Conservation (phyloP, 2,888 invertebrate genomes). For the Drosophila quinaria region DNA sequence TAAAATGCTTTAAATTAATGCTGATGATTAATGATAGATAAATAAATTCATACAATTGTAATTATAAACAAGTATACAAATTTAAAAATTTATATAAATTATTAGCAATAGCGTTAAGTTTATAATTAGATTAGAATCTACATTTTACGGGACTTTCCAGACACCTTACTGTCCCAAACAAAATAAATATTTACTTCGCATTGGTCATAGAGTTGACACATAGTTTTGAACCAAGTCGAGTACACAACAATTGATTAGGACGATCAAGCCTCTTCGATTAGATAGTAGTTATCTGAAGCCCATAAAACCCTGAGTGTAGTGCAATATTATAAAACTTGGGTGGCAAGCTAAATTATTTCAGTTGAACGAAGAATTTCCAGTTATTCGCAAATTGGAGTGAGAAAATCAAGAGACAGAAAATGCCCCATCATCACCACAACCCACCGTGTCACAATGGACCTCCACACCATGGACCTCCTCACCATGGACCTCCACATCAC, state of each 20-base stretch:
- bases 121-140: too few species aligned
- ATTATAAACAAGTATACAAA: not conserved
- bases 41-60: too few species aligned
- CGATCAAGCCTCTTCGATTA: slow-evolving; percentile 36
- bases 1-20: too few species aligned
- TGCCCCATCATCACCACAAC: slow-evolving; percentile 39
- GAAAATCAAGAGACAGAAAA: slow-evolving; percentile 3
- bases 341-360: slow-evolving; percentile 21
- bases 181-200: slow-evolving; percentile 18
- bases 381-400: slow-evolving; percentile 16
- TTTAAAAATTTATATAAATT: not conserved
- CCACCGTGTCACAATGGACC: slow-evolving; percentile 30
- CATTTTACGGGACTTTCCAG: slow-evolving; percentile 13
- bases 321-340: slow-evolving; percentile 47
- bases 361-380: slow-evolving; percentile 24
- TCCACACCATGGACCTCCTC: slow-evolving; percentile 30
- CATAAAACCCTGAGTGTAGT: slow-evolving; percentile 24
- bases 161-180: slow-evolving; percentile 2
- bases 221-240: slow-evolving; percentile 7
- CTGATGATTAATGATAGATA: not conserved
- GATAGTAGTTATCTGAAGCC: slow-evolving; percentile 44
- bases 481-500: slow-evolving; percentile 30
- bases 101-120: too few species aligned
- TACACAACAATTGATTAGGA: slow-evolving; percentile 27
- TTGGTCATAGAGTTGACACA: slow-evolving; percentile 22